Conservation (phyloP, 2,797 vertebrate genomes). For the Myotis myotis region DNA sequence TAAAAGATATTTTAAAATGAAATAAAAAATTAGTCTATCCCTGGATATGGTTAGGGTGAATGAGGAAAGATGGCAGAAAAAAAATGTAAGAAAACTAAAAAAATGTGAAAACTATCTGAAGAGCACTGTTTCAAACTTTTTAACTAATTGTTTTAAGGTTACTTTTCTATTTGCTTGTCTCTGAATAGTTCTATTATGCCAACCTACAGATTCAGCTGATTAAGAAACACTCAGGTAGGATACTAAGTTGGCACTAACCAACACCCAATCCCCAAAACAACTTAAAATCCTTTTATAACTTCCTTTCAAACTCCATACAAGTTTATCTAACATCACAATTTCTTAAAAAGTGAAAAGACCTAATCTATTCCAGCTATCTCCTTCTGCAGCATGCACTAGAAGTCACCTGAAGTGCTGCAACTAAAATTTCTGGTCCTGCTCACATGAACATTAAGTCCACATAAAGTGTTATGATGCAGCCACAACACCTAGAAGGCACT, state of each 20-base stretch:
- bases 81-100: neutral
- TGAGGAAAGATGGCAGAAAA: neutral
- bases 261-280: conserved; percentile 41
- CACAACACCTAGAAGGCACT: neutral
- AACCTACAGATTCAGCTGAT: neutral
- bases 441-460: neutral
- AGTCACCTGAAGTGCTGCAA: neutral
- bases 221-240: neutral
- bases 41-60: neutral
- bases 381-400: neutral
- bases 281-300: neutral
- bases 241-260: neutral
- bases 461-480: neutral
- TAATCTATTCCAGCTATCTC: neutral
- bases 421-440: neutral
- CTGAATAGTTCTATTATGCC: neutral
- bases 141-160: neutral
- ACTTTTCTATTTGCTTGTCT: neutral
- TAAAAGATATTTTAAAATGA: neutral
- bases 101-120: neutral
- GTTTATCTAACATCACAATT: neutral
- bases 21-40: conserved; percentile 3
- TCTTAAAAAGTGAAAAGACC: neutral
- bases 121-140: neutral
- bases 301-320: conserved; percentile 24